Conservation (phyloP, 2,888 invertebrate species). For the Eupithecia exiguata region DNA sequence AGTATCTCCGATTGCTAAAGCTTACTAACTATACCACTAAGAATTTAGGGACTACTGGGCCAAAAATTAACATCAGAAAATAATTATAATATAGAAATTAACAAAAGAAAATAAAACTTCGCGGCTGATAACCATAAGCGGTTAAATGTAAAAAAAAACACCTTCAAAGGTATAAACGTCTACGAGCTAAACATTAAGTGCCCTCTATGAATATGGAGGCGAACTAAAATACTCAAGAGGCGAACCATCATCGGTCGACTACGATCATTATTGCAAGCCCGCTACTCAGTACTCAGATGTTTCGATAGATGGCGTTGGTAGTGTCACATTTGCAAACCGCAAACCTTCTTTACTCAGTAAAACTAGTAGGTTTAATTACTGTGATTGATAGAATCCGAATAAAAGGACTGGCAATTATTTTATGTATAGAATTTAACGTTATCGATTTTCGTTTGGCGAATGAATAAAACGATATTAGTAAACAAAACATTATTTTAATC, state of each 20-base stretch:
- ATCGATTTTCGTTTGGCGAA: not conserved
- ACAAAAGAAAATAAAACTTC: not conserved
- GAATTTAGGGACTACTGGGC: not conserved
- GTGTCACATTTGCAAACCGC: not conserved
- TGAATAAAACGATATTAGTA: slow-evolving; percentile 37
- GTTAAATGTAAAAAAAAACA: not conserved
- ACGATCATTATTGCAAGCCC: not conserved
- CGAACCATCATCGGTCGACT: not conserved
- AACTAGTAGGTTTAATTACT: not conserved
- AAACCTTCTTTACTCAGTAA: not conserved
- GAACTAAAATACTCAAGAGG: slow-evolving; percentile 40
- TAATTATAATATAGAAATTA: not conserved
- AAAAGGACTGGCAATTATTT: not conserved
- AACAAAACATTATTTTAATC: slow-evolving; percentile 63
- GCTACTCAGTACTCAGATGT: slow-evolving; percentile 2
- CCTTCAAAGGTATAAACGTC: not conserved
- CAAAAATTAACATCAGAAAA: not conserved
- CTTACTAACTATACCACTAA: not conserved
- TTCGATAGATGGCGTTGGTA: slow-evolving; percentile 50
- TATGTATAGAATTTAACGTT: not conserved
- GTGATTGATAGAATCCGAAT: not conserved
- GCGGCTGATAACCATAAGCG: not conserved
- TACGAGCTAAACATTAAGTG: not conserved
- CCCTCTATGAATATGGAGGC: slow-evolving; percentile 18
- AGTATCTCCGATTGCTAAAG: not conserved